These are phyloP conservation scores for Automeris io DNA, from an alignment of 2,888 invertebrate species.

Conservation along the genomic window DNA sequence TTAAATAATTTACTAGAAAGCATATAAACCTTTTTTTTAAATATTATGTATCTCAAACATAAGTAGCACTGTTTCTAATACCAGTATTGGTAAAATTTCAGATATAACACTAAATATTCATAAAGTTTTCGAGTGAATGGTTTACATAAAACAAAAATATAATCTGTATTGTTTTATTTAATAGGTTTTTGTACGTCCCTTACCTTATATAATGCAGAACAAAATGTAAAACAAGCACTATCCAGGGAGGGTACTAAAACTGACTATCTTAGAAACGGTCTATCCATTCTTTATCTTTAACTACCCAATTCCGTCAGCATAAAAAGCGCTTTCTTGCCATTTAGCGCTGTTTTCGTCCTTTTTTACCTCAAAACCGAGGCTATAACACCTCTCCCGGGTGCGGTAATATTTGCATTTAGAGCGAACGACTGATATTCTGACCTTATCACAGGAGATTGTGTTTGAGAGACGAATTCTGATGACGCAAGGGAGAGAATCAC, in stretches of 20 bases:
- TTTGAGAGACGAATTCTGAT: slow-evolving; percentile 61
- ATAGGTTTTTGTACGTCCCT: neutral
- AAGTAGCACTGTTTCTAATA: too few species aligned
- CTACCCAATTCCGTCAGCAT: slow-evolving; percentile 62
- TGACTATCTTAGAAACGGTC: slow-evolving; percentile 43
- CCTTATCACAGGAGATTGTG: slow-evolving; percentile 71
- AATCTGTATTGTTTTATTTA: too few species aligned
- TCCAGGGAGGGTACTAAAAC: slow-evolving; percentile 28
- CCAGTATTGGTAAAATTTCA: too few species aligned
- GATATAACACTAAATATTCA: too few species aligned
- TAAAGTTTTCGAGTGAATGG: too few species aligned
- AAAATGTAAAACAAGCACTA: slow-evolving; percentile 21
- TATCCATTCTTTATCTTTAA: slow-evolving; percentile 67
- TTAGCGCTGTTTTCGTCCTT: slow-evolving; percentile 69
- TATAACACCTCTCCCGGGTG: slow-evolving; percentile 70
- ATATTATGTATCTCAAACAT: too few species aligned
- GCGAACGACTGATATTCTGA: slow-evolving; percentile 72
- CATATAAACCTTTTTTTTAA: too few species aligned
- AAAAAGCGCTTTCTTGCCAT: slow-evolving; percentile 68
- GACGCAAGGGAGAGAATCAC: slow-evolving; percentile 46
- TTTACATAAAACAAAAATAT: too few species aligned
- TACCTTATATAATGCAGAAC: slow-evolving; percentile 15
- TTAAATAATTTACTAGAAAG: too few species aligned
- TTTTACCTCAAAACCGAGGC: slow-evolving; percentile 67
- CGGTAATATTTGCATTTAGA: slow-evolving; percentile 76